Percentiles rank a stretch among this genome's conserved stretches.
phyloP scores from a whole-genome alignment of 2,797 vertebrate species.

The Limosa lapponica region DNA sequence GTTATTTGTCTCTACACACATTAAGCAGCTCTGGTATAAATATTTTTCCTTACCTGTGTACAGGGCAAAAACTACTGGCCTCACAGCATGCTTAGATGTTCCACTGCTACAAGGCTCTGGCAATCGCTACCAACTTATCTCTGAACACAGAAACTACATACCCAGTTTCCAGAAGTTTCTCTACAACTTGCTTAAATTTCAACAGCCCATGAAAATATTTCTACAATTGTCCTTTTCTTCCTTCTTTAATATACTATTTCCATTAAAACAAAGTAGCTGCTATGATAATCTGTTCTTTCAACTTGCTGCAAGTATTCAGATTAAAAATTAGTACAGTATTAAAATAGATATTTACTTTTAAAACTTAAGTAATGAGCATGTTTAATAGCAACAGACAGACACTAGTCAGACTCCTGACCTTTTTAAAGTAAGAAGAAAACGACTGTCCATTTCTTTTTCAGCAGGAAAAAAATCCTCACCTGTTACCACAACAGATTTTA shows the following conservation, averaged over 20 bases:
- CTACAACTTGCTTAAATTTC: neutral
- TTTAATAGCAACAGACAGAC: neutral
- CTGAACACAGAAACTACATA: neutral
- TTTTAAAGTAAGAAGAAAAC: neutral
- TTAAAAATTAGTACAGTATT: neutral
- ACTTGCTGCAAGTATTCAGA: neutral
- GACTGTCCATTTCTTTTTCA: neutral
- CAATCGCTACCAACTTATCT: neutral
- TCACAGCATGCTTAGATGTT: neutral
- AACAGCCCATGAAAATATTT: neutral
- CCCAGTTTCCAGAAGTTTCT: neutral
- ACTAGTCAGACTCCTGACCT: neutral
- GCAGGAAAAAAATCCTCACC: neutral
- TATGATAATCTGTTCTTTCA: neutral
- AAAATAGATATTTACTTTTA: neutral
- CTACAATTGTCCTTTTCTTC: neutral
- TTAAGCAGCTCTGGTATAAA: neutral
- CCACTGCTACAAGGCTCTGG: neutral
- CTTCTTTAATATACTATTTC: neutral
- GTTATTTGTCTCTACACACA: neutral
- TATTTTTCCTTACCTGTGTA: neutral
- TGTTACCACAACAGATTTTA: neutral
- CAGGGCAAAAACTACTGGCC: neutral
- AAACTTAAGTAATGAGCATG: neutral
- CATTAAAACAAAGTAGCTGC: neutral